Base-by-base conservation (phyloP, 64 coral and sea anemone species). In the Porites lutea region DNA sequence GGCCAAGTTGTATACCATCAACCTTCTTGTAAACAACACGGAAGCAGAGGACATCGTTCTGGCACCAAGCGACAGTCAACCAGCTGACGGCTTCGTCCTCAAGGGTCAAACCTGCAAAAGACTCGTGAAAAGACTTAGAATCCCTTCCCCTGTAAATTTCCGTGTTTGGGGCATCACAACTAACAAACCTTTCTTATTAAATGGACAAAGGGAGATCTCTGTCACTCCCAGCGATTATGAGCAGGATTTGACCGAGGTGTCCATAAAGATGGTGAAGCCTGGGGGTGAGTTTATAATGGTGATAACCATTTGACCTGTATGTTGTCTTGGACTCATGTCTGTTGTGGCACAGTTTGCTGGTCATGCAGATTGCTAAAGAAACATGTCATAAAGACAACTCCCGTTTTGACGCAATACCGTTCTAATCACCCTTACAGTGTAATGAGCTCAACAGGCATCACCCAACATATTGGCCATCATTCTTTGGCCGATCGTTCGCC, bases 1-100 rank as follows among this genome's bases (percentile, higher is more conserved):
- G 23, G 86, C 95, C 37, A 97, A 97, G 51, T 79, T 88, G 83
- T 97, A 88, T 63, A 91, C 90, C 70, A 88, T 86, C 50, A 88
- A 59, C 47, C 65, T 97, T 63, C 44, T 91, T 59, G 88, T 97
- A 21, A 94, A 72, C 77, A 97, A 97, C 71, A 91, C 89, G 21
- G 59, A 91, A 11, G 69, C 66, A 52, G 71, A 87, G 16, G 77
- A 91, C 0, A 48, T 97, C 51, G 79, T 68, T 12, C 46, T 97
- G 5, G 63, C 86, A 22, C 65, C 95, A 57, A 94, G 84, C 52
- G 95, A 97, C 65, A 92, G 82, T 37, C 92, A 88, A 75, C 95
- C 95, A 15, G 66, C 95, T 0, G 71, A 48, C 58, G 95, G 95
- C n/a, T 94, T 97, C 50, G 18, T 13, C 16, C 14, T 97, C 37